Evolutionary conservation across 1,140 invertebrate species (phyloP).

Genomic region (Neoseiulus cucumeris): DNA sequence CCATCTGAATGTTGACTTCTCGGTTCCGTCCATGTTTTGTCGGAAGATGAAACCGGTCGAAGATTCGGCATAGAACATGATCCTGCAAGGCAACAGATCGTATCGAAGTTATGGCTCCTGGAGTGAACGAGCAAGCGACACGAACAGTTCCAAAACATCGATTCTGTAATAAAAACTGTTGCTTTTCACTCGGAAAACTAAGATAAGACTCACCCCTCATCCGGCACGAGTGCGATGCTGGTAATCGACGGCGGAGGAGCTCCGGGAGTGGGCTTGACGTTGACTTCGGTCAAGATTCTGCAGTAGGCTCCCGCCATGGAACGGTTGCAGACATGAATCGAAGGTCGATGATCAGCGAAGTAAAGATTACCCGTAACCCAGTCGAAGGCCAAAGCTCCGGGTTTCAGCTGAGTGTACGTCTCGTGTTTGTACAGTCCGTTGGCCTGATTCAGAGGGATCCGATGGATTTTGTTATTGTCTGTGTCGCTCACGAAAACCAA

Average conservation of each 20-base stretch:
- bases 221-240: neutral
- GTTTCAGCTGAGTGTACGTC: neutral
- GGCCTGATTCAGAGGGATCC: neutral
- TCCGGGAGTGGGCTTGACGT: neutral
- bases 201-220: neutral
- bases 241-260: neutral
- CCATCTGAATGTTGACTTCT: neutral
- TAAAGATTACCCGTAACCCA: neutral
- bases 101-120: no score
- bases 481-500: neutral
- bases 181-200: neutral
- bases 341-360: neutral
- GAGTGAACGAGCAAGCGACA: neutral
- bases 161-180: no score
- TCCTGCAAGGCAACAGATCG: neutral
- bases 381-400: neutral
- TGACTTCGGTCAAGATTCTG: neutral
- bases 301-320: neutral
- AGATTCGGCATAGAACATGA: neutral
- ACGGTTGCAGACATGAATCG: neutral
- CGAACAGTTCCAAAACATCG: neutral
- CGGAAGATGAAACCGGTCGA: neutral
- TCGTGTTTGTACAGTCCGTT: neutral
- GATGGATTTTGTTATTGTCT: neutral
- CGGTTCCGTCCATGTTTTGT: neutral